Percentiles rank a stretch among this genome's conserved stretches.
phyloP scores from a whole-genome alignment of 2,797 vertebrate species.

The Myotis planiceps region DNA sequence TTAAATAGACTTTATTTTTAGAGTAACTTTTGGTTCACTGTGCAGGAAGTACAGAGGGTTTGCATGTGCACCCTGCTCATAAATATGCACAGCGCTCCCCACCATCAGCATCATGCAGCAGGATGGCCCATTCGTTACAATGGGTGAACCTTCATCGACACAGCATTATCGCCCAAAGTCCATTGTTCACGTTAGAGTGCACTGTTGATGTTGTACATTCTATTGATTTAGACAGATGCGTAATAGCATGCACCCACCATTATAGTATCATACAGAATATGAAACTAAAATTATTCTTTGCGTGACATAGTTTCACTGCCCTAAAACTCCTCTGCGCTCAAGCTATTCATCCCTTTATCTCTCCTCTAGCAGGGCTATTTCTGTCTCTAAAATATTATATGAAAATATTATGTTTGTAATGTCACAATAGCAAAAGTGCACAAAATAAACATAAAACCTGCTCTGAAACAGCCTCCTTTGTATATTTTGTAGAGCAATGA shows the following conservation, averaged over 20 bases:
- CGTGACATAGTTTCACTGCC: background rate
- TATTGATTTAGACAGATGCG: background rate
- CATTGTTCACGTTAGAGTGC: background rate
- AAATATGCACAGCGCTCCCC: background rate
- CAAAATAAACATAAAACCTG: background rate
- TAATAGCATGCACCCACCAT: background rate
- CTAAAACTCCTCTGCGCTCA: background rate
- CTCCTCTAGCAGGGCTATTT: no score
- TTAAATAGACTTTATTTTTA: background rate
- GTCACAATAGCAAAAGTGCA: background rate
- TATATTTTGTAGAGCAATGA: background rate
- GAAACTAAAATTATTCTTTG: background rate
- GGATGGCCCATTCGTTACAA: background rate
- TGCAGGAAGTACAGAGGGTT: background rate
- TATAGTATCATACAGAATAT: background rate
- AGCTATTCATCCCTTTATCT: background rate
- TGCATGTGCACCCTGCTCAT: fast-evolving
- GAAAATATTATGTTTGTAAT: background rate
- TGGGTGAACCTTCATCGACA: background rate
- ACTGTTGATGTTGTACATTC: background rate
- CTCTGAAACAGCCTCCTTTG: background rate
- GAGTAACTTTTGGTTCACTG: background rate
- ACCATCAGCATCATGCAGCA: background rate
- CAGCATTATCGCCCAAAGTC: background rate
- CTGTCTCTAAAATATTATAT: background rate